Percentiles rank a stretch among this genome's conserved stretches.
Conservation (phyloP, 2,888 invertebrate genomes). For the Malacosoma neustria region DNA sequence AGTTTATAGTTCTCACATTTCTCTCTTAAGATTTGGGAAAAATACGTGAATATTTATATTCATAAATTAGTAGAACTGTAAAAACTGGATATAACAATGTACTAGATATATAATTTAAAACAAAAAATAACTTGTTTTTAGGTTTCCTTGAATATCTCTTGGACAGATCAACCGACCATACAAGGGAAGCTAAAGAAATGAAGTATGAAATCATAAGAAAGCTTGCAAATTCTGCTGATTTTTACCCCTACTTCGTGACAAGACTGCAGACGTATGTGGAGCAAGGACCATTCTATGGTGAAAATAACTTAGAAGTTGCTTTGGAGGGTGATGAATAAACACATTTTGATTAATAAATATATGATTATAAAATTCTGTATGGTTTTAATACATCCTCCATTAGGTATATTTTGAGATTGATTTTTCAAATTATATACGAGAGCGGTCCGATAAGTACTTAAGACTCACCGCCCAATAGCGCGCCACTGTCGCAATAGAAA, state of each 20-base stretch:
- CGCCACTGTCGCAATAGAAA: too few relatives aligned
- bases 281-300: conserved; percentile 87
- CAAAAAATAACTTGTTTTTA: too few relatives aligned
- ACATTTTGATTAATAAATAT: conserved; percentile 4
- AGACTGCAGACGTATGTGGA: conserved; percentile 80
- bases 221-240: conserved; percentile 74
- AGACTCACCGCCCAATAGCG: too few relatives aligned
- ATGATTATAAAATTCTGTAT: conserved; percentile 1
- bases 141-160: conserved; percentile 87
- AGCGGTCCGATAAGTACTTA: too few relatives aligned
- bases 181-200: conserved; percentile 81
- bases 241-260: conserved; percentile 75
- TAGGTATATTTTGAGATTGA: conserved; percentile 6
- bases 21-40: too few relatives aligned
- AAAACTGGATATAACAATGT: too few relatives aligned
- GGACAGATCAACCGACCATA: conserved; percentile 80
- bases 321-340: conserved; percentile 77
- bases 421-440: conserved; percentile 6
- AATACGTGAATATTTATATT: too few relatives aligned
- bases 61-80: too few relatives aligned
- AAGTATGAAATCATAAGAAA: conserved; percentile 83
- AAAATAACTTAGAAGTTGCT: conserved; percentile 82
- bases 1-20: too few relatives aligned
- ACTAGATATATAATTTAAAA: too few relatives aligned
- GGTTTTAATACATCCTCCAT: not conserved